Evolutionary conservation across 2,113 vertebrate genomes (phyloP).

Genomic region (Peromyscus californicus): DNA sequence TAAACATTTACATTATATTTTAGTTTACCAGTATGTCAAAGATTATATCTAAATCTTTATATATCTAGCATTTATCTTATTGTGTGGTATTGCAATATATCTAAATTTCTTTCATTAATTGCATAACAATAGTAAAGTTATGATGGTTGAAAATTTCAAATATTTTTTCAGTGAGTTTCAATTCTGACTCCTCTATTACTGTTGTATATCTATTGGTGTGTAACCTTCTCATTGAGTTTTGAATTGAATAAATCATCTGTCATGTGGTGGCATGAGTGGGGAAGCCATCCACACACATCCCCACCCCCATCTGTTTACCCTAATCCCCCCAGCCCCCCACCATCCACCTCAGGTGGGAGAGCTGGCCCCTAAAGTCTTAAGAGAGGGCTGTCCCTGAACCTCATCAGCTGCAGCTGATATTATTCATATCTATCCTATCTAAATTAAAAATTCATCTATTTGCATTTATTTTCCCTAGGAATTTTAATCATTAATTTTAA

Average conservation of each 20-base stretch:
- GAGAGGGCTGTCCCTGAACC: no score
- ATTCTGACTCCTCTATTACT: neutral
- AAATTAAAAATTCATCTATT: neutral
- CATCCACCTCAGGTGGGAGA: neutral
- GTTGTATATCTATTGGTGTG: neutral
- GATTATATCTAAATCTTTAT: neutral
- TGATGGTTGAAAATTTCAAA: neutral
- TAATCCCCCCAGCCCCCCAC: neutral
- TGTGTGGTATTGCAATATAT: neutral
- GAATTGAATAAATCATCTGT: neutral
- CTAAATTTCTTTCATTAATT: neutral
- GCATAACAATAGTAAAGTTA: neutral
- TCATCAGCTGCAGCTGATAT: neutral
- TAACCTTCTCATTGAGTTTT: constrained; percentile 3
- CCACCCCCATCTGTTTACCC: no score
- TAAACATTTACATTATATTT: neutral
- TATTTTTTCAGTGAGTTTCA: neutral
- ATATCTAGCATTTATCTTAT: neutral
- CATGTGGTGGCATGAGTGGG: neutral
- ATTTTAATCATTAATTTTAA: neutral
- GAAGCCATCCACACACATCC: neutral
- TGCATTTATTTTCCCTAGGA: neutral
- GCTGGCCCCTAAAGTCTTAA: no score
- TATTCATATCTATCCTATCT: neutral
- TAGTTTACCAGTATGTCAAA: neutral